These are phyloP conservation scores for Cynopterus sphinx DNA, from an alignment of 2,797 vertebrate species.

Conservation along the genomic window DNA sequence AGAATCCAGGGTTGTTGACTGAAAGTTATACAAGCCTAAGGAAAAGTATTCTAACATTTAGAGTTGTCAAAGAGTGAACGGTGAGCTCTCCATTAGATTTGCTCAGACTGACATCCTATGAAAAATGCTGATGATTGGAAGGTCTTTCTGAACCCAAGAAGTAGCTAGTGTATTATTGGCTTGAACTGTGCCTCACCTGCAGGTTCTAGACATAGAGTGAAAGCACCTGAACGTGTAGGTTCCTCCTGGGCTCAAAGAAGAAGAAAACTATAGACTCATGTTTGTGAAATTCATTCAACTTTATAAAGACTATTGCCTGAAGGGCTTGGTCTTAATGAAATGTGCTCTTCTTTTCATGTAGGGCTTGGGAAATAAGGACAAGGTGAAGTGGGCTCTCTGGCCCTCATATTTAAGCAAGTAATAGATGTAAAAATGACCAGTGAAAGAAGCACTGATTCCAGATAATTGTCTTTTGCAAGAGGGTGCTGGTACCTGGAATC, in stretches of 20 bases:
- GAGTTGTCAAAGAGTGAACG: not conserved
- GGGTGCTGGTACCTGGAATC: not conserved
- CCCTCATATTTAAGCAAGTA: not conserved
- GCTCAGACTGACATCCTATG: not conserved
- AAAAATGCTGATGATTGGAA: not conserved
- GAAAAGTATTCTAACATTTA: conserved; percentile 18
- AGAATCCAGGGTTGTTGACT: not conserved
- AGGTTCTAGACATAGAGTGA: not conserved
- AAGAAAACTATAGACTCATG: not conserved
- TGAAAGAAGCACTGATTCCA: not conserved
- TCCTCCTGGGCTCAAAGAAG: not conserved
- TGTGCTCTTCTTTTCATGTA: not conserved
- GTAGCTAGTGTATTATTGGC: not conserved
- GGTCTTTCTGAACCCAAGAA: not conserved
- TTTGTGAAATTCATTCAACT: not conserved
- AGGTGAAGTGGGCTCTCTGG: not conserved
- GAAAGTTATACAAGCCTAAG: not conserved
- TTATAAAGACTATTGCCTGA: not conserved
- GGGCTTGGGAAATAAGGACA: not conserved
- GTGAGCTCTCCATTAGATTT: not conserved
- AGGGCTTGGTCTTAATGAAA: conserved; percentile 1
- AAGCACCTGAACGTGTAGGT: not conserved
- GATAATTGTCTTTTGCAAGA: not conserved
- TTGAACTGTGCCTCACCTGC: not conserved
- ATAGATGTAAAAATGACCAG: not conserved